These are phyloP conservation scores for Hylaeus volcanicus DNA, from an alignment of 1,140 invertebrate genomes.

Conservation along the genomic window DNA sequence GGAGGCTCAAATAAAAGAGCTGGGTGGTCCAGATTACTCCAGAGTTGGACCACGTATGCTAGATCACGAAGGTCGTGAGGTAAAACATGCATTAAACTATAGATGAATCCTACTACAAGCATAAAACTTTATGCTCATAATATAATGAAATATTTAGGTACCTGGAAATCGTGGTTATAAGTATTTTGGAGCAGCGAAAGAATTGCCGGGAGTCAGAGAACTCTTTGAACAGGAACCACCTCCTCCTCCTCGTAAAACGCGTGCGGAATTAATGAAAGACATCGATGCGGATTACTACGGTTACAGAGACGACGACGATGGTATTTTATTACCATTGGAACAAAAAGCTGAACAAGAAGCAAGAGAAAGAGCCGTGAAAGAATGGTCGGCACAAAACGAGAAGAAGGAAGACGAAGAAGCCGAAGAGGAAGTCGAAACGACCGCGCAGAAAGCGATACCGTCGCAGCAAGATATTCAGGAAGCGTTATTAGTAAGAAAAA, in stretches of 20 bases:
- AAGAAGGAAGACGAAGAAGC: conserved; percentile 78
- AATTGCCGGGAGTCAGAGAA: conserved; percentile 98
- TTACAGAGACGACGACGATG: conserved; percentile 99
- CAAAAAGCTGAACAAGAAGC: conserved; percentile 88
- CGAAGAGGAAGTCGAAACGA: conserved; percentile 78
- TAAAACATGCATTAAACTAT: conserved; percentile 29
- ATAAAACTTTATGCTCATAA: no score
- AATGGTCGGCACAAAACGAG: conserved; percentile 83
- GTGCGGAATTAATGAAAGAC: conserved; percentile 98
- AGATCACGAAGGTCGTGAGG: conserved; percentile 97
- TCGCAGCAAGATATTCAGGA: conserved; percentile 94
- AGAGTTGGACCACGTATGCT: conserved; percentile 96
- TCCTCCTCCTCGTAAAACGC: conserved; percentile 92
- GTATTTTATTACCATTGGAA: conserved; percentile 94
- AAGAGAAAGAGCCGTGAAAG: conserved; percentile 83
- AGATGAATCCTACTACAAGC: no score
- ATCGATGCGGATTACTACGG: conserved; percentile 99
- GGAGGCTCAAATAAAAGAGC: conserved; percentile 97
- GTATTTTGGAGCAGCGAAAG: conserved; percentile 99
- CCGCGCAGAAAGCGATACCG: conserved; percentile 93
- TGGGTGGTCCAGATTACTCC: conserved; percentile 97
- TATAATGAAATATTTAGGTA: conserved; percentile 76
- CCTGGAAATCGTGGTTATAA: conserved; percentile 99
- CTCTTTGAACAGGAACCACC: conserved; percentile 98
- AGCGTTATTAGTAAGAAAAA: conserved; percentile 92